These are phyloP conservation scores for Rhagonycha lutea DNA, from an alignment of 2,888 invertebrate species.

Conservation along the genomic window DNA sequence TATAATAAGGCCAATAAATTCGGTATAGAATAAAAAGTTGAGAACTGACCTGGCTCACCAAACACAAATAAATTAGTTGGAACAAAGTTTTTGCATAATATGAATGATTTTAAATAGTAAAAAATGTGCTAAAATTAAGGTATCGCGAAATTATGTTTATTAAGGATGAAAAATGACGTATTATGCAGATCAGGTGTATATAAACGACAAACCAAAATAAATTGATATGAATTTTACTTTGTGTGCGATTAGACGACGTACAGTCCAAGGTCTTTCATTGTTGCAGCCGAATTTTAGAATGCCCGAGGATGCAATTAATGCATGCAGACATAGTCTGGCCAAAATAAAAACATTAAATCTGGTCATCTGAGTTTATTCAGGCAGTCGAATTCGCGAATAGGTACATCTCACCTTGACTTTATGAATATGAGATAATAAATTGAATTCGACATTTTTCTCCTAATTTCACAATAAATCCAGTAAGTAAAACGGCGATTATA, in stretches of 20 bases:
- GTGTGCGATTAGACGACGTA: conserved; percentile 20
- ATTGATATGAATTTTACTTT: conserved; percentile 19
- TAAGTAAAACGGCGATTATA: background rate
- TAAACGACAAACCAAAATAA: conserved; percentile 1
- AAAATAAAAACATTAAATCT: conserved; percentile 41
- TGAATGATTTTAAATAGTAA: background rate
- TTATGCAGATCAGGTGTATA: background rate
- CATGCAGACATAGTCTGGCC: conserved; percentile 49
- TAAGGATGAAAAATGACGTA: background rate
- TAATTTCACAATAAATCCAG: background rate
- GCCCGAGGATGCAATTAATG: conserved; percentile 55
- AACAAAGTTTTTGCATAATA: background rate
- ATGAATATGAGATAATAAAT: conserved; percentile 15
- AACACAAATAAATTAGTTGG: background rate
- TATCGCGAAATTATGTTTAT: background rate
- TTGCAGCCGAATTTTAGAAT: conserved; percentile 43
- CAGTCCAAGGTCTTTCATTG: conserved; percentile 22
- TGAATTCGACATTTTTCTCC: background rate
- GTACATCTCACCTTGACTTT: conserved; percentile 43
- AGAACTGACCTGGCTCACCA: conserved; percentile 24
- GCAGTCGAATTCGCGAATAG: conserved; percentile 36
- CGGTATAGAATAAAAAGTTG: conserved; percentile 1
- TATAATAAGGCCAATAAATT: conserved; percentile 1
- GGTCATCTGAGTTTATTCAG: conserved; percentile 41
- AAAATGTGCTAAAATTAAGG: background rate